phyloP scores from a whole-genome alignment of 2,797 vertebrate species.

The Sebastes ruberrimus region DNA sequence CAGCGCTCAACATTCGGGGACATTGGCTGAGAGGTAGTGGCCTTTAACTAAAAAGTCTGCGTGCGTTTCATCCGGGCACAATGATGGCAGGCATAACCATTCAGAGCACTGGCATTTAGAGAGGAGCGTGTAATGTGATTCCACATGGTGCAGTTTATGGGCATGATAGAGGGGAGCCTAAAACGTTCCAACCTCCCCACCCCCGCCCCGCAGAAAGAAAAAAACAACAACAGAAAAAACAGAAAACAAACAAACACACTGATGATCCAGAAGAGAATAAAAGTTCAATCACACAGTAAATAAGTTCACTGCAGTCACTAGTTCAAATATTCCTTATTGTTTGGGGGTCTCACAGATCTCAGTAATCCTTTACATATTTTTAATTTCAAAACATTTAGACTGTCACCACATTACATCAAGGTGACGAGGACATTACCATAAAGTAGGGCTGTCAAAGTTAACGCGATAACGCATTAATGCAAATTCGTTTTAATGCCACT shows the following conservation, averaged over 20 bases:
- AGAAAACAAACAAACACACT: not conserved
- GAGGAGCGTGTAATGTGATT: constrained; percentile 40
- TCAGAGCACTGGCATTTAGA: constrained; percentile 59
- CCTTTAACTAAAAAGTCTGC: constrained; percentile 54
- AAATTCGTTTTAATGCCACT: too few species aligned
- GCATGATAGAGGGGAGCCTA: constrained; percentile 1
- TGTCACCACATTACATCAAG: not conserved
- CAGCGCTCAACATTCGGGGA: constrained; percentile 14
- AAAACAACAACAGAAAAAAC: not conserved
- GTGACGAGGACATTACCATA: not conserved
- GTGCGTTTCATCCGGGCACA: constrained; percentile 27
- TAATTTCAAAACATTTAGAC: not conserved
- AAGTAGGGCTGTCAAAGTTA: not conserved
- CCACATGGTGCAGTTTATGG: constrained; percentile 29
- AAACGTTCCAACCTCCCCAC: not conserved
- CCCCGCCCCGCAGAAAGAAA: not conserved
- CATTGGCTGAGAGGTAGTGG: constrained; percentile 40
- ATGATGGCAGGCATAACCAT: not conserved
- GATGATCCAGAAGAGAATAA: not conserved
- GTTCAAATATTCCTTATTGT: not conserved
- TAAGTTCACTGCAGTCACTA: not conserved
- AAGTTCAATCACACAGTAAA: too few species aligned
- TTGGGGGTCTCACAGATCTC: not conserved
- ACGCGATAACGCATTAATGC: too few species aligned
- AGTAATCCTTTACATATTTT: not conserved